phyloP scores from a whole-genome alignment of 2,113 vertebrate genomes.

The Indicator maculatus region DNA sequence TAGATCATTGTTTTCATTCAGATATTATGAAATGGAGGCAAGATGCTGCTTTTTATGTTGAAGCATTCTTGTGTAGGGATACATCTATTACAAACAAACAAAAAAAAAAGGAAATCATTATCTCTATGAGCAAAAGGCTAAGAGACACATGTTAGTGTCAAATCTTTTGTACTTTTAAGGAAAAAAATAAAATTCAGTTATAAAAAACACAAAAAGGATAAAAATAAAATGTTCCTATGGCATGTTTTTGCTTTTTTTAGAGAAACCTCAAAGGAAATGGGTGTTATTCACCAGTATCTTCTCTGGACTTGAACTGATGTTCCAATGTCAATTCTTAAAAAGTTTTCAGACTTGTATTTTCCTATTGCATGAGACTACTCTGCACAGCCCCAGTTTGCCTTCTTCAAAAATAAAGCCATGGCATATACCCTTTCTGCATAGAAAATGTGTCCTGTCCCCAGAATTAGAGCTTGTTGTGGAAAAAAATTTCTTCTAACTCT shows the following conservation, averaged over 20 bases:
- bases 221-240: neutral
- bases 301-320: neutral
- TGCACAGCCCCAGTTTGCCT: neutral
- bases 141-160: neutral
- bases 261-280: neutral
- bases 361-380: neutral
- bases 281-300: neutral
- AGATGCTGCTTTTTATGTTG: neutral
- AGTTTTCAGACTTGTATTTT: neutral
- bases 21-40: neutral
- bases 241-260: neutral
- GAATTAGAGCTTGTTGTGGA: neutral
- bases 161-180: neutral
- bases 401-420: neutral
- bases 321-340: neutral
- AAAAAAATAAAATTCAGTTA: neutral
- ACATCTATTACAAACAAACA: neutral
- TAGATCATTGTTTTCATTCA: neutral
- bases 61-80: neutral
- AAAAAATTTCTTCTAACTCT: neutral
- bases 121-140: neutral
- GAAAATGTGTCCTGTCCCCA: neutral
- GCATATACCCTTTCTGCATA: neutral
- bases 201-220: neutral
- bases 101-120: neutral